Evolutionary conservation across 2,113 vertebrate genomes (phyloP).

Genomic region (Brachyistius frenatus): DNA sequence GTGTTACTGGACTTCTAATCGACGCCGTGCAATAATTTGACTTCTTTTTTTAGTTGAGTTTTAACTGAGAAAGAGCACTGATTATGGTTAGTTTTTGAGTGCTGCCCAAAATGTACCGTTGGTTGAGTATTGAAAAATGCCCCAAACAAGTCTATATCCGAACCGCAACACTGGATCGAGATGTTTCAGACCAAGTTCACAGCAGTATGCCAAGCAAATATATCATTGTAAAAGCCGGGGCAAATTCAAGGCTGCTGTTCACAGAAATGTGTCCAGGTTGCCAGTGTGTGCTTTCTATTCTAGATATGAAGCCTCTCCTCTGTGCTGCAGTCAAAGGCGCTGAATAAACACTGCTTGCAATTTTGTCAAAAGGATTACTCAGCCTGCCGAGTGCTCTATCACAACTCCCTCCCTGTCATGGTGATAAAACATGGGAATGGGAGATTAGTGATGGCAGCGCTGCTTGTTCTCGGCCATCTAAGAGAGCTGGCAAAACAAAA

Average conservation of each 20-base stretch:
- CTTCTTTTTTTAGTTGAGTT: no score
- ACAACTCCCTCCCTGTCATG: constrained; percentile 71
- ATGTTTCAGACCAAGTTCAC: constrained; percentile 10
- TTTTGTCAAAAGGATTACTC: constrained; percentile 77
- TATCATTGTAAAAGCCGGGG: neutral
- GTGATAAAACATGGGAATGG: constrained; percentile 76
- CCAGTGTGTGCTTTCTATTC: constrained; percentile 31
- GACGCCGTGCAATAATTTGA: neutral
- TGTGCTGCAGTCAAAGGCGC: constrained; percentile 46
- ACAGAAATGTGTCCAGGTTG: constrained; percentile 52
- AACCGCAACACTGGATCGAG: constrained; percentile 12
- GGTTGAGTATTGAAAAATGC: no score
- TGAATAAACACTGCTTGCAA: constrained; percentile 75
- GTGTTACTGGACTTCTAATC: neutral
- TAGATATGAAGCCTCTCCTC: constrained; percentile 41
- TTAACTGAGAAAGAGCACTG: no score
- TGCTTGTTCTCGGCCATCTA: constrained; percentile 60
- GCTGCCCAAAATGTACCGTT: no score
- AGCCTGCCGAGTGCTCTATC: constrained; percentile 63
- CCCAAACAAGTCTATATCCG: neutral
- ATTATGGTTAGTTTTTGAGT: no score
- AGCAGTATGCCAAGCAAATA: constrained; percentile 20
- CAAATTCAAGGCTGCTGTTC: constrained; percentile 27
- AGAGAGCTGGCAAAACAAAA: constrained; percentile 56
- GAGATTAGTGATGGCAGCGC: constrained; percentile 74